A percentile compares a stretch with the other conserved stretches of the same genome.
phyloP scores from a whole-genome alignment of 1,140 invertebrate species.

The Monochamus saltuarius region DNA sequence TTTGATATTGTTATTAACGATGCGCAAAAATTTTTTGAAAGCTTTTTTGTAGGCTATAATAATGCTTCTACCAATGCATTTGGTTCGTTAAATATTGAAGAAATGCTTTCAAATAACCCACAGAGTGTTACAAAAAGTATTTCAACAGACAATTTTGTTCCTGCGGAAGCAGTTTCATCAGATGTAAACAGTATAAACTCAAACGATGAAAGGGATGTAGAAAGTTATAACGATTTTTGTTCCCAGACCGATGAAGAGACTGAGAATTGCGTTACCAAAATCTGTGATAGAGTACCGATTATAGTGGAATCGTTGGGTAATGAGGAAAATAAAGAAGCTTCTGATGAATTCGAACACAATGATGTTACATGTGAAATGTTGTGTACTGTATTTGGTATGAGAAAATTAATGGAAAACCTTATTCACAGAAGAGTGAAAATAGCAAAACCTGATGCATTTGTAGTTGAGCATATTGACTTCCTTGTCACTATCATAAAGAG shows the following conservation, averaged over 20 bases:
- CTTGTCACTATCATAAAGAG: background rate
- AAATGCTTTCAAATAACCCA: no score
- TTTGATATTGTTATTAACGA: no score
- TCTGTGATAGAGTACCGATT: background rate
- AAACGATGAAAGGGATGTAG: no score
- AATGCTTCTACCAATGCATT: no score
- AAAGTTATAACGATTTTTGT: background rate
- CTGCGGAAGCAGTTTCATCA: no score
- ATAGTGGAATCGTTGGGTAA: background rate
- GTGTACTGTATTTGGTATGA: background rate
- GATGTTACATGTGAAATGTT: constrained; percentile 3
- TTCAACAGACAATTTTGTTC: no score
- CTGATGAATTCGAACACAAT: background rate
- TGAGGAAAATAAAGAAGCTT: constrained; percentile 2
- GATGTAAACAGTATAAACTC: no score
- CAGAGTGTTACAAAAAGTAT: no score
- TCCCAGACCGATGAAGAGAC: background rate
- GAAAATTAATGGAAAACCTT: background rate
- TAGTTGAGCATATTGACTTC: constrained; percentile 9
- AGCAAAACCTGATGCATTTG: constrained; percentile 5
- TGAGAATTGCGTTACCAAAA: constrained; percentile 1
- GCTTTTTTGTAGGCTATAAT: no score
- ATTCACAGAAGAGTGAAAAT: background rate
- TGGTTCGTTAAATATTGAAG: no score
- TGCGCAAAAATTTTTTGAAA: no score